Evolutionary conservation across 2,888 invertebrate species (phyloP).

Genomic region (Maniola hyperantus): DNA sequence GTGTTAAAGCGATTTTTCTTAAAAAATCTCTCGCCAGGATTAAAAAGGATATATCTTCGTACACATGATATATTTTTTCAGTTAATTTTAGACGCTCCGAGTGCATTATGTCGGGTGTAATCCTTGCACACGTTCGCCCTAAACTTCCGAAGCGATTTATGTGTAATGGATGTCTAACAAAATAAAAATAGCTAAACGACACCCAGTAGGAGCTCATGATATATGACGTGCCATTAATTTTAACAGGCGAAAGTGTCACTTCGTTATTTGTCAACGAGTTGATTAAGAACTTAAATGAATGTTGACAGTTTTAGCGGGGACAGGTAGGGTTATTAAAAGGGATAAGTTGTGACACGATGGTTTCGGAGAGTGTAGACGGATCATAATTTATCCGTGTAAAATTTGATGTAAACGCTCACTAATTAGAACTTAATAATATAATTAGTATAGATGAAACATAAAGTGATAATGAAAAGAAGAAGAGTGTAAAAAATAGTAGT

Average conservation of each 20-base stretch:
- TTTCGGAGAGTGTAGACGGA: constrained; percentile 44
- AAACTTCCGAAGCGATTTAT: constrained; percentile 59
- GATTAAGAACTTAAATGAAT: constrained; percentile 65
- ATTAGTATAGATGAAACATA: constrained; percentile 30
- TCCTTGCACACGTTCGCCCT: constrained; percentile 54
- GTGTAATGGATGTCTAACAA: constrained; percentile 52
- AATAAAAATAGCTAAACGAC: constrained; percentile 61
- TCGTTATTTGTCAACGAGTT: constrained; percentile 75
- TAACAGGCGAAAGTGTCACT: constrained; percentile 63
- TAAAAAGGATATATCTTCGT: constrained; percentile 59
- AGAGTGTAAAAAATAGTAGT: constrained; percentile 57
- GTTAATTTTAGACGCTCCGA: constrained; percentile 58
- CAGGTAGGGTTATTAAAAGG: constrained; percentile 53
- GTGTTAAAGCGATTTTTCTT: constrained; percentile 56
- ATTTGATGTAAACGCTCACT: constrained; percentile 41
- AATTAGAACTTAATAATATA: constrained; percentile 46
- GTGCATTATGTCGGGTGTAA: constrained; percentile 63
- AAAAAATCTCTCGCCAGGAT: constrained; percentile 59
- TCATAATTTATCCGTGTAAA: constrained; percentile 48
- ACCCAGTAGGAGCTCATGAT: constrained; percentile 55
- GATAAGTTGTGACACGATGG: constrained; percentile 64
- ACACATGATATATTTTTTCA: constrained; percentile 56
- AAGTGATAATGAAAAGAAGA: constrained; percentile 68
- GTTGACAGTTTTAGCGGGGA: constrained; percentile 70
- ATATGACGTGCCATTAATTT: constrained; percentile 67